Conservation (phyloP, 2,797 vertebrate species). For the Halcyon smyrnensis region DNA sequence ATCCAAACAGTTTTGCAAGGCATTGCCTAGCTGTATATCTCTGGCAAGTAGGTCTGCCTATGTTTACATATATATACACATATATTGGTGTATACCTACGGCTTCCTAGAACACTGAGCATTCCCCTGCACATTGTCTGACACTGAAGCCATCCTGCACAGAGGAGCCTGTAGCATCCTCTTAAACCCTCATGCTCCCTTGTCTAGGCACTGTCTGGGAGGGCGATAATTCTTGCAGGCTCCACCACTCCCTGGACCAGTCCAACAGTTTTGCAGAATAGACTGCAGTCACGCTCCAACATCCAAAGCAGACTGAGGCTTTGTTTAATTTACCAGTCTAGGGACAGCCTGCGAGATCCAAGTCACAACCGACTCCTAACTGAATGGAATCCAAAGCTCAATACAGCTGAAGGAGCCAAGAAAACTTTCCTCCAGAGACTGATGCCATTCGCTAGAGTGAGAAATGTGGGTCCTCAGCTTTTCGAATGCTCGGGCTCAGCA, state of each 20-base stretch:
- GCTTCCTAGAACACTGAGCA: background rate
- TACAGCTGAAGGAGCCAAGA: conserved; percentile 14
- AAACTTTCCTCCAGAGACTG: conserved; percentile 20
- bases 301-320: background rate
- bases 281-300: background rate
- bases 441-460: background rate
- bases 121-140: fast-evolving
- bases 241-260: background rate
- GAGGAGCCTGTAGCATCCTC: background rate
- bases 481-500: background rate
- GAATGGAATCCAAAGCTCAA: conserved; percentile 37
- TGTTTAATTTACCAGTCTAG: conserved; percentile 24
- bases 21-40: background rate
- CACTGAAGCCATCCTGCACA: background rate
- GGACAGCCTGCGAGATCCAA: conserved; percentile 37
- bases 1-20: background rate
- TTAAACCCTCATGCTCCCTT: fast-evolving
- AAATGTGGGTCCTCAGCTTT: background rate
- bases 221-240: background rate
- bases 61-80: background rate
- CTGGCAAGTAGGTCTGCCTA: background rate
- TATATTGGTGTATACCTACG: background rate
- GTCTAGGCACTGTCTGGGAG: background rate
- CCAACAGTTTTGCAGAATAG: conserved; percentile 19
- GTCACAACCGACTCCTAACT: background rate